phyloP scores from a whole-genome alignment of 2,113 vertebrate species.

The Columba janthina region DNA sequence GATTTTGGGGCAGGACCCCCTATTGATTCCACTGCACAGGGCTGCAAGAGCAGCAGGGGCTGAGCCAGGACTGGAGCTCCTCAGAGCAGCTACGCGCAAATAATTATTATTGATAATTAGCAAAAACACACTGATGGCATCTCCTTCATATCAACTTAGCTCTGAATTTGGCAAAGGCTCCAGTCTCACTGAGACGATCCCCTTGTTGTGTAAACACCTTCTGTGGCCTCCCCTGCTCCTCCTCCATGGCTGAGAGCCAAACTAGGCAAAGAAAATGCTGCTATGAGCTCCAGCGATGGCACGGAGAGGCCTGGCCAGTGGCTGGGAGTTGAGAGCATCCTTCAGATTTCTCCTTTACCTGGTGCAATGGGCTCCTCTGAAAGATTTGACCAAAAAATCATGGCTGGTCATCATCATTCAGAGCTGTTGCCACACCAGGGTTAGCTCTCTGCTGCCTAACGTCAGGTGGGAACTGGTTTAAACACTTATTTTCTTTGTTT shows the following conservation, averaged over 20 bases:
- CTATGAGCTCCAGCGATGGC: fast-evolving
- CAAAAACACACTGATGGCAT: background rate
- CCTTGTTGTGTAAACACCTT: background rate
- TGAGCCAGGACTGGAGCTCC: background rate
- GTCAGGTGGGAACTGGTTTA: background rate
- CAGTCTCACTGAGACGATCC: fast-evolving
- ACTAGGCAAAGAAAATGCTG: background rate
- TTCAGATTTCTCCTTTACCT: background rate
- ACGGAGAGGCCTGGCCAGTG: background rate
- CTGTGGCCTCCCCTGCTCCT: background rate
- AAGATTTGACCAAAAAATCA: background rate
- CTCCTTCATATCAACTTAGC: background rate
- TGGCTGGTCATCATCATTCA: background rate
- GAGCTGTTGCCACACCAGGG: background rate
- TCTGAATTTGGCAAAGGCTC: background rate
- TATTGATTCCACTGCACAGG: background rate
- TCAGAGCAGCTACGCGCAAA: background rate
- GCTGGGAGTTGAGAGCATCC: background rate
- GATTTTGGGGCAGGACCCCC: background rate
- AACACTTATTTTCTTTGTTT: background rate
- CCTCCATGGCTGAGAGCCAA: background rate
- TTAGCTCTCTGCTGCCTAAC: background rate
- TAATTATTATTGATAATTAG: constrained; percentile 39
- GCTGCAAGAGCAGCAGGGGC: background rate
- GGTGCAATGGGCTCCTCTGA: background rate